Base-by-base conservation (phyloP, 2,888 invertebrate genomes). In the Drosophila heteroneura region DNA sequence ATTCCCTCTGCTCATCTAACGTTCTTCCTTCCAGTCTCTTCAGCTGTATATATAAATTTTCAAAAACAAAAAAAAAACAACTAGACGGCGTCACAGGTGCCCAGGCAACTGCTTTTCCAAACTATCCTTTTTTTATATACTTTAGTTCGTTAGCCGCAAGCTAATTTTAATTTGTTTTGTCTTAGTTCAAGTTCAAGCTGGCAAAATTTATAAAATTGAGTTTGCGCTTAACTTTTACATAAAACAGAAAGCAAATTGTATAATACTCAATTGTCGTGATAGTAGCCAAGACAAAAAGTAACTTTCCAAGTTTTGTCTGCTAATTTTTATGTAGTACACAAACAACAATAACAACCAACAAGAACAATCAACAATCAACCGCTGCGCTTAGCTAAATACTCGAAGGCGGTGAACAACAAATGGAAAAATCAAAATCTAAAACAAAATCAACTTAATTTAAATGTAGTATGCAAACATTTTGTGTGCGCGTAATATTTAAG, bases 211-310 rank as follows among this genome's bases (percentile, higher is more conserved):
- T 19, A 58, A 53, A 56, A 41, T 22, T 41, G 26, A 64, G 33
- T 52, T 77, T 70, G 74, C 52, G 47, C 41, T 59, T 53, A 68
- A 63, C 51, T 66, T 72, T 56, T 49, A 65, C n/a, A 51, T 37
- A 64, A 52, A 65, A 53, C 66, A 39, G 37, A 62, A 56, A 68
- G 39, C 37, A 70, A 62, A 77, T 83, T 79, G 77, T 79, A 89
- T 80, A 92, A 93, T 93, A 93, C 92, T 93, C 93, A 93, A 92
- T 84, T 92, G 91, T 93, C 92, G 92, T 93, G 93, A 93, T 93
- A 93, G 89, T 85, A 88, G 89, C 77, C 73, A 87, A 82, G 84
- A 78, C 90, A 91, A 47, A 79, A 85, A 70, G 63, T 58, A 66
- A 76, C 74, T 77, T 77, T 80, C 67, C 68, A 56, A 75, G 65